Evolutionary conservation across 2,113 vertebrate species (phyloP).

Genomic region (Aleadryas rufinucha): DNA sequence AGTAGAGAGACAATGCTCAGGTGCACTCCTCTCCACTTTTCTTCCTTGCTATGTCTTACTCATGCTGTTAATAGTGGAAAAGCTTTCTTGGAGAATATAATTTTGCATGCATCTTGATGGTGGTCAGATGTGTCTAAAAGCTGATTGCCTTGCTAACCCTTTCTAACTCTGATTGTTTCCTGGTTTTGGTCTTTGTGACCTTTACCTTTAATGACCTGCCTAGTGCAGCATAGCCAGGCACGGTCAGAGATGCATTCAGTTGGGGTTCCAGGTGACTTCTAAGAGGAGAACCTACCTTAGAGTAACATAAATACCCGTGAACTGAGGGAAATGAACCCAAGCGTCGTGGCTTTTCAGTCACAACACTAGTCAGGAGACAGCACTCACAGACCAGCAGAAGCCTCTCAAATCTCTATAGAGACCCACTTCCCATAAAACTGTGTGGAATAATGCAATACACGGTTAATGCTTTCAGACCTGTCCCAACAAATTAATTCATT

Average conservation of each 20-base stretch:
- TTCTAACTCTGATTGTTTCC: background rate
- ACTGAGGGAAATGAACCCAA: background rate
- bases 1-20: background rate
- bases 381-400: background rate
- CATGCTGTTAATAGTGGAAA: background rate
- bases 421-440: background rate
- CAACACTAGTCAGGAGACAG: background rate
- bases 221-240: background rate
- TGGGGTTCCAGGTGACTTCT: background rate
- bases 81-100: background rate
- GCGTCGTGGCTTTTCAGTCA: background rate
- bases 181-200: background rate
- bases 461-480: background rate
- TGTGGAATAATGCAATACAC: background rate
- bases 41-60: background rate
- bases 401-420: background rate
- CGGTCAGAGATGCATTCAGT: background rate
- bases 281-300: background rate
- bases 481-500: background rate
- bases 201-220: background rate
- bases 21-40: background rate
- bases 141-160: background rate
- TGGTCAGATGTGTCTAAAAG: background rate
- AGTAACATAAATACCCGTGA: background rate
- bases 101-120: background rate